Evolutionary conservation across 2,113 vertebrate species (phyloP).

Genomic region (Microtus ochrogaster): DNA sequence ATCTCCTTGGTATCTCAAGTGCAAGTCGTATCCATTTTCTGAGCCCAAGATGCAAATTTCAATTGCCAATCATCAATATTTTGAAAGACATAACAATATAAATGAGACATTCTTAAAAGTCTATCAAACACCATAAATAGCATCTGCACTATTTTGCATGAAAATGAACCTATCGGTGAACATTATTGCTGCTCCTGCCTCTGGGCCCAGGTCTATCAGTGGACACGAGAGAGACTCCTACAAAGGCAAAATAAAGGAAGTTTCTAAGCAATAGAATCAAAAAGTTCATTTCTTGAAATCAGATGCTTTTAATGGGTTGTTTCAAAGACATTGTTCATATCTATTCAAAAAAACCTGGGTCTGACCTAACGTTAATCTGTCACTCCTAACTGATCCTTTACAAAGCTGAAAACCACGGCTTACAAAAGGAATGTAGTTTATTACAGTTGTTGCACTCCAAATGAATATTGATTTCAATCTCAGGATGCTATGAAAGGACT

Average conservation of each 20-base stretch:
- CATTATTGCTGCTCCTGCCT: conserved; percentile 29
- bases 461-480: conserved; percentile 91
- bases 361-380: conserved; percentile 69
- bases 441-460: conserved; percentile 88
- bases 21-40: conserved; percentile 37
- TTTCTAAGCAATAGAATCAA: conserved; percentile 62
- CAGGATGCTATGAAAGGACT: conserved; percentile 86
- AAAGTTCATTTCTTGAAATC: conserved; percentile 60
- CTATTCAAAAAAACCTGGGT: conserved; percentile 76
- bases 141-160: conserved; percentile 37
- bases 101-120: conserved; percentile 20
- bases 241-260: conserved; percentile 54
- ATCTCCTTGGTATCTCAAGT: conserved; percentile 49
- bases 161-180: conserved; percentile 65
- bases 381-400: conserved; percentile 81
- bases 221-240: background rate
- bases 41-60: conserved; percentile 58
- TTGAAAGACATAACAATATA: conserved; percentile 52
- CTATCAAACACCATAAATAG: conserved; percentile 48
- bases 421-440: conserved; percentile 86
- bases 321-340: conserved; percentile 69
- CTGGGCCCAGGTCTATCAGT: background rate
- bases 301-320: conserved; percentile 73
- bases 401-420: conserved; percentile 80
- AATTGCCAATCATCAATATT: conserved; percentile 30